These are phyloP conservation scores for Idaea straminata DNA, from an alignment of 2,888 invertebrate species.

Conservation along the genomic window DNA sequence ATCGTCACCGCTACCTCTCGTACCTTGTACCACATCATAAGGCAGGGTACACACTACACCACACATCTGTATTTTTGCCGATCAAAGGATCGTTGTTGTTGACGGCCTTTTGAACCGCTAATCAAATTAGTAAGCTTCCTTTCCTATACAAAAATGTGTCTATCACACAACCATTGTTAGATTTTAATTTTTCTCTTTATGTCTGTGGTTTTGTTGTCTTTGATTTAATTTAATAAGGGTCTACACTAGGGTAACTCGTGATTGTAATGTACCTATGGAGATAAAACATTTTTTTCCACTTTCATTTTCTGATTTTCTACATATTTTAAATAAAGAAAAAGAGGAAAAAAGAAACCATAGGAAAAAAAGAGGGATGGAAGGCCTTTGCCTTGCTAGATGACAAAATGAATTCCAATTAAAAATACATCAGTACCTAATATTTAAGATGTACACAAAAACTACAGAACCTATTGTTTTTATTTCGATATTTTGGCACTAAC, in stretches of 20 bases:
- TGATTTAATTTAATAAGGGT: not conserved
- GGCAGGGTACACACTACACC: slow-evolving; percentile 52
- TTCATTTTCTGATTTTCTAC: too few species aligned
- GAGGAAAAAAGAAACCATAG: too few species aligned
- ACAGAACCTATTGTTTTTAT: too few species aligned
- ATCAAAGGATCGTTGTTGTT: slow-evolving; percentile 73
- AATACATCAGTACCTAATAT: too few species aligned
- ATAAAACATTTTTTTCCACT: too few species aligned
- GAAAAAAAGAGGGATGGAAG: too few species aligned
- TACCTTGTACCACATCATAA: slow-evolving; percentile 33
- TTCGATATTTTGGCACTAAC: too few species aligned
- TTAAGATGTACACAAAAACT: too few species aligned
- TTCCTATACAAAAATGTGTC: slow-evolving; percentile 80
- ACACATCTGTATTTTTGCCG: slow-evolving; percentile 78
- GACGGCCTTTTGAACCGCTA: slow-evolving; percentile 79
- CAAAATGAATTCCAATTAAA: too few species aligned
- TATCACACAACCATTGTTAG: slow-evolving; percentile 50
- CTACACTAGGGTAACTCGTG: not conserved
- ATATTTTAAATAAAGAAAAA: too few species aligned
- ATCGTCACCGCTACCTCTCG: slow-evolving; percentile 21
- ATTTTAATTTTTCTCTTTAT: slow-evolving; percentile 20
- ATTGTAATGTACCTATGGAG: too few species aligned
- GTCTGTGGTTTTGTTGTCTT: slow-evolving; percentile 1
- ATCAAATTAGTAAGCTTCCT: slow-evolving; percentile 80
- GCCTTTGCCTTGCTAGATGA: too few species aligned